Evolutionary conservation across 2,888 invertebrate genomes (phyloP), one percentile per base, ranked within the genome.

Genomic region (Sesamia inferens): DNA sequence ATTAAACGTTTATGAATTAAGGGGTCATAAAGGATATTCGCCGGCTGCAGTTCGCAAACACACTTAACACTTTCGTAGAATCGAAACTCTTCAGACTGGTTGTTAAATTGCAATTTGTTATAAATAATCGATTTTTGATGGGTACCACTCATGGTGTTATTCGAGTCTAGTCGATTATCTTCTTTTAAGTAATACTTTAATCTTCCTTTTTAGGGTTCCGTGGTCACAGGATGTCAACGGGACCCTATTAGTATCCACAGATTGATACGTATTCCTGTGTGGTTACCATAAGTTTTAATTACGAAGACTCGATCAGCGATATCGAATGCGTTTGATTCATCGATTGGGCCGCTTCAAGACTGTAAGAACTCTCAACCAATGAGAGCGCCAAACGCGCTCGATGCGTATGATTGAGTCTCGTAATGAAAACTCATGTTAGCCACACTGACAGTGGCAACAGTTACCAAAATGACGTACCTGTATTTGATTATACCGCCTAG

Each of bases 71-170:
- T 78, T 78, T 82, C 72, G 76, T 48, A 67, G 70, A 78, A 82
- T 57, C 68, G 66, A 39, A 31, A 81, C 39, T 68, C 70, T 67
- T 62, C 44, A 76, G 80, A 85, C 81, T 84, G 86, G 94, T 92
- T 90, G 92, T 95, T 94, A 95, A 92, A 92, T 86, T 75, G 91
- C 92, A 93, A 94, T 95, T 92, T 94, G 91, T 89, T 86, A 89
- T 88, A 88, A 90, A 91, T 95, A 95, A 95, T 94, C 94, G 94
- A 92, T 94, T 94, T 94, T 94, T 95, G 94, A 95, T 95, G 94
- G 90, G 91, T 89, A 67, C 55, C 81, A 75, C 73, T 75, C 76
- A 64, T 69, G 71, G 72, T 67, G 78, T 76, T 76, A 74, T 68
- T 63, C 7, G 62, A 73, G 72, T 76, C 83, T 87, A 84, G 81